Percentiles rank a stretch among this genome's conserved stretches.
phyloP scores from a whole-genome alignment of 2,888 invertebrate genomes.

The Tetramorium bicarinatum region DNA sequence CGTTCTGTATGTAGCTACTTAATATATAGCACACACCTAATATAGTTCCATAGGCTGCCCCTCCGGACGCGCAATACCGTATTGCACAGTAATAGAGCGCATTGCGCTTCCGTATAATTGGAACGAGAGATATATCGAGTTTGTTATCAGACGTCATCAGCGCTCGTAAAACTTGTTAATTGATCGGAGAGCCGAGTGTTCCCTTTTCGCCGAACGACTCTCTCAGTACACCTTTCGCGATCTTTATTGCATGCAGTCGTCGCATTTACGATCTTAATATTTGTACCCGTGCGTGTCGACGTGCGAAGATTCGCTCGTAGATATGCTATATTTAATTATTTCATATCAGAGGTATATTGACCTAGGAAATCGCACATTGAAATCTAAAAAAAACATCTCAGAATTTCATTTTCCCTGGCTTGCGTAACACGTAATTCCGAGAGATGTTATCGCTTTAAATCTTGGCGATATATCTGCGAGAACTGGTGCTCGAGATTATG shows the following conservation, averaged over 20 bases:
- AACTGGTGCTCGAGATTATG: slow-evolving; percentile 5
- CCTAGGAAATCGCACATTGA: not conserved
- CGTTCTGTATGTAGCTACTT: not conserved
- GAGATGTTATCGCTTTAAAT: slow-evolving; percentile 22
- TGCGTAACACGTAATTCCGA: not conserved
- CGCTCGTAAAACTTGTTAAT: slow-evolving; percentile 56
- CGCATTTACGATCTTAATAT: slow-evolving; percentile 55
- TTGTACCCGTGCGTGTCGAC: slow-evolving; percentile 36
- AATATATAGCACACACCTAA: slow-evolving; percentile 42
- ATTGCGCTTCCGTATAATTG: slow-evolving; percentile 69
- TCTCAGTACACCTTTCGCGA: slow-evolving; percentile 34
- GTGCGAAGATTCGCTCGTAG: not conserved
- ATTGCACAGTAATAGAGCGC: slow-evolving; percentile 66
- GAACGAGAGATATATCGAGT: slow-evolving; percentile 41
- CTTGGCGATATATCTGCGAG: not conserved
- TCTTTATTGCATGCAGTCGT: slow-evolving; percentile 58
- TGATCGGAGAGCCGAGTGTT: slow-evolving; percentile 33
- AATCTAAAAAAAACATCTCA: not conserved
- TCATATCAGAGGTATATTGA: not conserved
- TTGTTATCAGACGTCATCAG: slow-evolving; percentile 41
- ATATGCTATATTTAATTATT: slow-evolving; percentile 3
- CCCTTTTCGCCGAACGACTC: slow-evolving; percentile 56
- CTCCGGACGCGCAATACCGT: slow-evolving; percentile 71
- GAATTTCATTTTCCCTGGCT: slow-evolving; percentile 8
- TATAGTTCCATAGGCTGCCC: slow-evolving; percentile 57